Evolutionary conservation across 1,140 invertebrate species (phyloP).

Genomic region (Trachelipus rathkii): DNA sequence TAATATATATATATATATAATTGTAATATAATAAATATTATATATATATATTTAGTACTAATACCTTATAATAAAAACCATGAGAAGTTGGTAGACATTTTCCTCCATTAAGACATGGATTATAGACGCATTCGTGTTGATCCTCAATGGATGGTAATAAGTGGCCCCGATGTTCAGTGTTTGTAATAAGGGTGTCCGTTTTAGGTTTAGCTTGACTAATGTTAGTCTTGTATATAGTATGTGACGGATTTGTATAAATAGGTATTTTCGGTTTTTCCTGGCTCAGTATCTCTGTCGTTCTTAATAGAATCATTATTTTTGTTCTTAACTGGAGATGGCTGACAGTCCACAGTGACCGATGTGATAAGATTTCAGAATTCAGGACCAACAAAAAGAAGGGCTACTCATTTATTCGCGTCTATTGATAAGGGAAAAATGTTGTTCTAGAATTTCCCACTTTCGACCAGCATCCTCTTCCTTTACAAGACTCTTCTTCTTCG

Average conservation of each 20-base stretch:
- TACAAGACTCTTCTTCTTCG: background rate
- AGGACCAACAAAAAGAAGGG: background rate
- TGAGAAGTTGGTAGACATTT: constrained; percentile 20
- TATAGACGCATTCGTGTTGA: background rate
- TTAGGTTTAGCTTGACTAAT: background rate
- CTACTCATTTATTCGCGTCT: background rate
- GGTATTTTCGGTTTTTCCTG: background rate
- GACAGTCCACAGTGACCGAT: background rate
- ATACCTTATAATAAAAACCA: no score
- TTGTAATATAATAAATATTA: no score
- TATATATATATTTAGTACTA: no score
- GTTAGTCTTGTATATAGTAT: background rate
- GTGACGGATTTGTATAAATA: background rate
- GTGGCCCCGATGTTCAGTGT: background rate
- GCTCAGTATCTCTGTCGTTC: no score
- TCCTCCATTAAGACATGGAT: constrained; percentile 24
- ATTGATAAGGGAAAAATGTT: background rate
- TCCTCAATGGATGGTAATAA: background rate
- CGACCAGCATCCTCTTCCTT: background rate
- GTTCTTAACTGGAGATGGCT: background rate
- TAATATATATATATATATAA: no score
- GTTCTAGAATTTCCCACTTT: constrained; percentile 1
- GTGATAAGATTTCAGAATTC: background rate
- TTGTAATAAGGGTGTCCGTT: background rate
- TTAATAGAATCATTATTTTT: no score